phyloP scores from a whole-genome alignment of 2,888 invertebrate genomes.

The Leptinotarsa tumamoca region DNA sequence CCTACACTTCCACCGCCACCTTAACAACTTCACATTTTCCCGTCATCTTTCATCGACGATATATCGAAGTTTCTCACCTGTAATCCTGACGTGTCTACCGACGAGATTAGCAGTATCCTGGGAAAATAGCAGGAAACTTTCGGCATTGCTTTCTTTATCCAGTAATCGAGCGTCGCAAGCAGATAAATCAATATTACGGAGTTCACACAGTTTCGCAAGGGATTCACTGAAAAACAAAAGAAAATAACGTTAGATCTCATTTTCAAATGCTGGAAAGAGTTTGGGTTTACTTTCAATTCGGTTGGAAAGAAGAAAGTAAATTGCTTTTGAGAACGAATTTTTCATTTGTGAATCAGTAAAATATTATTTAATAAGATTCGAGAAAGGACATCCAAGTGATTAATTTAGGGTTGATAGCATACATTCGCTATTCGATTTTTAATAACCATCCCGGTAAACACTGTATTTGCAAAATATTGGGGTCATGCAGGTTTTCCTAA shows the following conservation, averaged over 20 bases:
- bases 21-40: background rate
- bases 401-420: too few species aligned
- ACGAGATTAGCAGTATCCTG: slow-evolving; percentile 76
- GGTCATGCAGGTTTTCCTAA: too few species aligned
- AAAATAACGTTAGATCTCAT: slow-evolving; percentile 12
- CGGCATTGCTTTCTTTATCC: slow-evolving; percentile 74
- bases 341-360: too few species aligned
- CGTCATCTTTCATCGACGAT: background rate
- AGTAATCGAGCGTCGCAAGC: slow-evolving; percentile 75
- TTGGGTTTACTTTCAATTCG: background rate
- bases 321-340: background rate
- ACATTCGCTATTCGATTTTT: too few species aligned
- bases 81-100: slow-evolving; percentile 75
- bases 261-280: background rate
- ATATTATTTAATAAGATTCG: too few species aligned
- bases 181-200: slow-evolving; percentile 74
- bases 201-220: slow-evolving; percentile 73
- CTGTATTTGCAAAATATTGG: too few species aligned
- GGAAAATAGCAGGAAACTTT: slow-evolving; percentile 69
- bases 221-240: slow-evolving; percentile 71
- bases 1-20: too few species aligned
- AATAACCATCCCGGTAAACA: too few species aligned
- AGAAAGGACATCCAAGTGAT: too few species aligned
- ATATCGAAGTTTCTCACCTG: slow-evolving; percentile 66
- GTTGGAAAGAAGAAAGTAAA: background rate